These are phyloP conservation scores for Mustelus asterias DNA, from an alignment of 2,113 vertebrate species.

Conservation along the genomic window DNA sequence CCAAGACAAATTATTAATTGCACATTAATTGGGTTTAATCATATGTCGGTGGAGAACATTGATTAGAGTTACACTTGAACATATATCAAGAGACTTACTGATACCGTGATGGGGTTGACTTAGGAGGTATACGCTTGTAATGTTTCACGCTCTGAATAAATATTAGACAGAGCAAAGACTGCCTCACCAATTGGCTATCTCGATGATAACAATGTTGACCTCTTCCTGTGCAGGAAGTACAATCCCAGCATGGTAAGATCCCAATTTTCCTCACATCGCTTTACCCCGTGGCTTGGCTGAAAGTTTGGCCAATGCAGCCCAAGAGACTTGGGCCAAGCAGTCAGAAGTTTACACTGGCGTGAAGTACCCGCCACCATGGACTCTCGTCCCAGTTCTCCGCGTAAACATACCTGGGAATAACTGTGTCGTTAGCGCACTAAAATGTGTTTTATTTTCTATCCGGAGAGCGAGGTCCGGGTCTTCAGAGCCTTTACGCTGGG, in stretches of 20 bases:
- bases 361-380: background rate
- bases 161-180: background rate
- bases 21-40: background rate
- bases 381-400: no score
- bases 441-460: slow-evolving; percentile 63
- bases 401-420: slow-evolving; percentile 69
- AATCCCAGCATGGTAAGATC: background rate
- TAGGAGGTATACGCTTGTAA: background rate
- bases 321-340: background rate
- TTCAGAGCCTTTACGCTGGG: slow-evolving; percentile 53
- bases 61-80: background rate
- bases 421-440: slow-evolving; percentile 66
- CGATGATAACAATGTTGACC: background rate
- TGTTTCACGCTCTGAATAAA: background rate
- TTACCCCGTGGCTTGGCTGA: background rate
- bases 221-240: background rate
- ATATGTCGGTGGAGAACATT: background rate
- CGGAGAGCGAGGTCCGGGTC: slow-evolving; percentile 67
- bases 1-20: background rate
- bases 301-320: background rate
- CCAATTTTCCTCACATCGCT: background rate
- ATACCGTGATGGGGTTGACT: background rate
- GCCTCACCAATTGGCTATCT: background rate
- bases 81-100: background rate
- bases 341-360: background rate